These are phyloP conservation scores for Nephrotoma guestfalica DNA, from an alignment of 2,888 invertebrate species.

Conservation along the genomic window DNA sequence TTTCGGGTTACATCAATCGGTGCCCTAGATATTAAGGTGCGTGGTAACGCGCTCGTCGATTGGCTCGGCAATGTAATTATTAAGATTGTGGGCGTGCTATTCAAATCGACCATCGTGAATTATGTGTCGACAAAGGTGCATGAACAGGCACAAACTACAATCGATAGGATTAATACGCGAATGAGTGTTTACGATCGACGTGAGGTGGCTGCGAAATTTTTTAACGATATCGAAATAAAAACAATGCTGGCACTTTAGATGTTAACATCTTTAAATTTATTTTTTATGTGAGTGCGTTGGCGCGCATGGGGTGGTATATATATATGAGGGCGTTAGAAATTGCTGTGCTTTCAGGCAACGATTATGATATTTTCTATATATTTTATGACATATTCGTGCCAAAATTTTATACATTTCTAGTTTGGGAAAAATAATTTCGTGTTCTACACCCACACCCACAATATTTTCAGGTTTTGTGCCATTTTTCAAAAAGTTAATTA, in stretches of 20 bases:
- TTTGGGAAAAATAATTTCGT: not conserved
- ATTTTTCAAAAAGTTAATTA: not conserved
- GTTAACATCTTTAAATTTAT: not conserved
- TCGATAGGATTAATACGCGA: constrained; percentile 11
- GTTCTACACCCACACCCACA: not conserved
- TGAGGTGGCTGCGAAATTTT: not conserved
- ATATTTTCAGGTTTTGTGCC: not conserved
- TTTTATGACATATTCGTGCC: not conserved
- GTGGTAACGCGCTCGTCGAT: constrained; percentile 14
- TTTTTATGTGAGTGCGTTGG: not conserved
- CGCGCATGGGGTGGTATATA: not conserved
- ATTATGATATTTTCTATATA: not conserved
- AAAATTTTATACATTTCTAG: not conserved
- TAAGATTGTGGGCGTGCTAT: constrained; percentile 10
- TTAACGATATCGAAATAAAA: not conserved
- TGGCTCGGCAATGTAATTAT: constrained; percentile 14
- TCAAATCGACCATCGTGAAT: constrained; percentile 12
- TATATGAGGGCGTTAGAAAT: not conserved
- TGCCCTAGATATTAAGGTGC: constrained; percentile 13
- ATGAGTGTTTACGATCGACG: not conserved
- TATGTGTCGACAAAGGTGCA: constrained; percentile 10
- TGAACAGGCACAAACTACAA: constrained; percentile 8
- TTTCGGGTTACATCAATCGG: constrained; percentile 7
- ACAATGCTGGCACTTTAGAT: not conserved
- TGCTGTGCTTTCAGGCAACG: not conserved